Evolutionary conservation across 1,140 invertebrate species (phyloP).

Genomic region (Triops longicaudatus): DNA sequence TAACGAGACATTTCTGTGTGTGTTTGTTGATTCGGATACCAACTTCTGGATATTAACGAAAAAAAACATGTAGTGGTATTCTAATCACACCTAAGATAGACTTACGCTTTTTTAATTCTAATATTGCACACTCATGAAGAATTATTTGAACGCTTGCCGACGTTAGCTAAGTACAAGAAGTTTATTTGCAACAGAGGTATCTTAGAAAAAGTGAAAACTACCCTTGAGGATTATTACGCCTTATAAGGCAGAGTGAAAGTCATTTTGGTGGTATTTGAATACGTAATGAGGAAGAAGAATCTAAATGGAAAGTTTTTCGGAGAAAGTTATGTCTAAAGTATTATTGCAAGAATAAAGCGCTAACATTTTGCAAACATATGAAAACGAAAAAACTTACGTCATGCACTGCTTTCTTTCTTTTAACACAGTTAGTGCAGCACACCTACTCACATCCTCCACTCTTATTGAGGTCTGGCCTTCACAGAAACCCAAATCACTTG

Average conservation of each 20-base stretch:
- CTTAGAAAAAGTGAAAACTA: background rate
- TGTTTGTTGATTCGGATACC: background rate
- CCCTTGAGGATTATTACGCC: background rate
- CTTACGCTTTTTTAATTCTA: too few species aligned
- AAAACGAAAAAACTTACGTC: background rate
- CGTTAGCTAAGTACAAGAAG: too few species aligned
- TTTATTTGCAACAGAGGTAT: background rate
- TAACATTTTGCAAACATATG: background rate
- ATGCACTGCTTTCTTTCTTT: background rate
- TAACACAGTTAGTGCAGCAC: background rate
- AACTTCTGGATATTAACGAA: background rate
- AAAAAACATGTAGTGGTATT: too few species aligned
- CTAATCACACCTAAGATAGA: too few species aligned
- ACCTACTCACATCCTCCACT: background rate
- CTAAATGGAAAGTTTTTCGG: background rate
- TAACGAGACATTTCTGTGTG: conserved; percentile 24
- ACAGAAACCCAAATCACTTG: background rate
- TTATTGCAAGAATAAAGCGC: background rate
- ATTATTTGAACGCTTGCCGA: background rate
- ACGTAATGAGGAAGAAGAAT: background rate
- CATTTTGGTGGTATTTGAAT: background rate
- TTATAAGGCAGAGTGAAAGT: background rate
- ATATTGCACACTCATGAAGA: too few species aligned
- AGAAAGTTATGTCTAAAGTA: background rate
- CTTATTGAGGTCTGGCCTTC: background rate